phyloP scores from a whole-genome alignment of 2,888 invertebrate genomes.

The Nomada ruficornis region DNA sequence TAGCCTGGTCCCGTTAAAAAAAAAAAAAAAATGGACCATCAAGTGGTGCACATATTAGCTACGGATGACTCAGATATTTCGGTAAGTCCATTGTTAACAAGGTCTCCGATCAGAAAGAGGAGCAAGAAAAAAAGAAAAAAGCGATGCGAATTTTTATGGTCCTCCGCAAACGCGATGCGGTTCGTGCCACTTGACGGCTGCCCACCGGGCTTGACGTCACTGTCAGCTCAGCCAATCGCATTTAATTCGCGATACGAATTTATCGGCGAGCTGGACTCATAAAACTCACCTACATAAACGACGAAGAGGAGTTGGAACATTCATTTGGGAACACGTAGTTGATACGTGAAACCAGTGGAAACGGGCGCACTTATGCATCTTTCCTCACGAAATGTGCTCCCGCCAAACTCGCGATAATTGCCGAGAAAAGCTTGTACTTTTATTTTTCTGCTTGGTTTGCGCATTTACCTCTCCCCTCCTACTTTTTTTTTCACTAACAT shows the following conservation, averaged over 20 bases:
- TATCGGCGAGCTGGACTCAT: constrained; percentile 53
- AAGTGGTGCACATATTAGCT: constrained; percentile 22
- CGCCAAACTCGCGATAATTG: constrained; percentile 12
- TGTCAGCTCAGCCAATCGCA: constrained; percentile 50
- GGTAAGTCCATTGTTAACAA: constrained; percentile 14
- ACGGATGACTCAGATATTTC: constrained; percentile 40
- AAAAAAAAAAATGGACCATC: neutral
- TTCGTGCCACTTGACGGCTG: constrained; percentile 33
- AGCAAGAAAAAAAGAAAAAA: neutral
- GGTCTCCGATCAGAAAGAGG: neutral
- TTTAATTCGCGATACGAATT: constrained; percentile 64
- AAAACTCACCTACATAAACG: constrained; percentile 23
- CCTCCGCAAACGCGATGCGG: constrained; percentile 18
- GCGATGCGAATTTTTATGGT: constrained; percentile 20
- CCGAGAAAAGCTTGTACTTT: constrained; percentile 3
- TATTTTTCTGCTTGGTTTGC: neutral
- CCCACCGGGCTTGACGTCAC: constrained; percentile 56
- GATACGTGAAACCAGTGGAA: neutral
- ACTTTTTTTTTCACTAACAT: neutral
- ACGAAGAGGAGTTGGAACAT: neutral
- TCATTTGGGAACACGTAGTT: neutral
- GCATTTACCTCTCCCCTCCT: neutral
- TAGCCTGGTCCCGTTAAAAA: neutral
- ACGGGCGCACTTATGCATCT: neutral
- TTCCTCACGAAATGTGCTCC: neutral